Evolutionary conservation across 2,113 vertebrate genomes (phyloP).

Genomic region (Mola mola): DNA sequence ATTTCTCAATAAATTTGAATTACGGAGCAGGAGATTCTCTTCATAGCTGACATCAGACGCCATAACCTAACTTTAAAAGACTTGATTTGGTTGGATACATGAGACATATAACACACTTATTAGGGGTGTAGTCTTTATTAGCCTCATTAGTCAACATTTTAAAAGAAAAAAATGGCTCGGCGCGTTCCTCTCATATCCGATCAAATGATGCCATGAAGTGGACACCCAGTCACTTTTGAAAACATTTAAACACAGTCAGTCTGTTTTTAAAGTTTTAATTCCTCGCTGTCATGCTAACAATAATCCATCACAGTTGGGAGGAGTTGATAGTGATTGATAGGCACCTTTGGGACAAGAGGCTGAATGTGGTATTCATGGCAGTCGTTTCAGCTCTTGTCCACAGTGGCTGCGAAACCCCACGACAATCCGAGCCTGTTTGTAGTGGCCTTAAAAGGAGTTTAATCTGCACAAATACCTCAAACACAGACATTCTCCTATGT

Average conservation of each 20-base stretch:
- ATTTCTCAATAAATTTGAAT: conserved; percentile 38
- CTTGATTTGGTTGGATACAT: too few species aligned
- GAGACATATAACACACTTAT: background rate
- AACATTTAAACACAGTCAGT: too few species aligned
- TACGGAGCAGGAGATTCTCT: conserved; percentile 22
- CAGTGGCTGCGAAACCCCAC: background rate
- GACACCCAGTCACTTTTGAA: background rate
- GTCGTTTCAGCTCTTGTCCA: background rate
- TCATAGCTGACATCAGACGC: conserved; percentile 25
- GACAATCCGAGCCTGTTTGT: background rate
- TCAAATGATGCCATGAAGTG: background rate
- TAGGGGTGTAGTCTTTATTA: background rate
- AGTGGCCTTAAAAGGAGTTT: background rate
- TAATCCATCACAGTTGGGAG: too few species aligned
- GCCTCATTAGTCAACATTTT: conserved; percentile 4
- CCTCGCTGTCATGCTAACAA: too few species aligned
- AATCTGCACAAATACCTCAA: background rate
- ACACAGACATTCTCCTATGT: background rate
- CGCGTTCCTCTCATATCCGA: too few species aligned
- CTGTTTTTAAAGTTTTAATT: too few species aligned
- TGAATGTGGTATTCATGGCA: too few species aligned
- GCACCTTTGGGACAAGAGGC: too few species aligned
- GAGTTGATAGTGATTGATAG: too few species aligned
- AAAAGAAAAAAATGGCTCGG: too few species aligned
- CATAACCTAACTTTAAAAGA: conserved; percentile 23